Conservation (phyloP, 1,140 invertebrate species). For the Reticulitermes speratus region DNA sequence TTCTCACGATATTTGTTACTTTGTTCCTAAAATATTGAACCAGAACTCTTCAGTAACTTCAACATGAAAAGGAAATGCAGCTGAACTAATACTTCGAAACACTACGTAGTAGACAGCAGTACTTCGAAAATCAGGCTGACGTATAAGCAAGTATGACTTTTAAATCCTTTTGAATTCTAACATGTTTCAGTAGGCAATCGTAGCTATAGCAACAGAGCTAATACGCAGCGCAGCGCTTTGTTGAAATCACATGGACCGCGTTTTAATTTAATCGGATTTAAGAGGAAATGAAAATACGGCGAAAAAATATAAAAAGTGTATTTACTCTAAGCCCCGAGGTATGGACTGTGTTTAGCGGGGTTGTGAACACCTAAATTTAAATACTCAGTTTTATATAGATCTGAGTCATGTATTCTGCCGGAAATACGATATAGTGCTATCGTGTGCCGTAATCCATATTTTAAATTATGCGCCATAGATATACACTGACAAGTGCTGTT, state of each 20-base stretch:
- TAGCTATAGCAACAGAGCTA: neutral
- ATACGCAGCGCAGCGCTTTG: neutral
- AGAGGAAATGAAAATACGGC: neutral
- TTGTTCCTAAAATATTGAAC: no score
- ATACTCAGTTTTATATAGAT: neutral
- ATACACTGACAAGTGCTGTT: no score
- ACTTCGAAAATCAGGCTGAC: no score
- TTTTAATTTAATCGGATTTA: constrained; percentile 15
- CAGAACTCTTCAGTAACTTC: no score
- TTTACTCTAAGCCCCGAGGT: neutral
- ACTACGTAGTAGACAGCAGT: no score
- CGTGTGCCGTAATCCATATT: neutral
- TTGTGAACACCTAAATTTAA: neutral
- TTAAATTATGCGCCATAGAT: neutral
- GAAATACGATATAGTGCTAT: neutral
- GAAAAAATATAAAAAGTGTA: neutral
- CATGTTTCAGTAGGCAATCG: neutral
- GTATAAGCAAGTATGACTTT: neutral
- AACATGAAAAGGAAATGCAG: no score
- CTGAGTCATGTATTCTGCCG: neutral
- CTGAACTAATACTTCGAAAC: no score
- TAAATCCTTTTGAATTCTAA: neutral
- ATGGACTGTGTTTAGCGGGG: neutral
- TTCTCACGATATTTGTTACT: no score
- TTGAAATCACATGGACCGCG: neutral